Conservation (phyloP, 2,888 invertebrate genomes). For the Blera fallax region DNA sequence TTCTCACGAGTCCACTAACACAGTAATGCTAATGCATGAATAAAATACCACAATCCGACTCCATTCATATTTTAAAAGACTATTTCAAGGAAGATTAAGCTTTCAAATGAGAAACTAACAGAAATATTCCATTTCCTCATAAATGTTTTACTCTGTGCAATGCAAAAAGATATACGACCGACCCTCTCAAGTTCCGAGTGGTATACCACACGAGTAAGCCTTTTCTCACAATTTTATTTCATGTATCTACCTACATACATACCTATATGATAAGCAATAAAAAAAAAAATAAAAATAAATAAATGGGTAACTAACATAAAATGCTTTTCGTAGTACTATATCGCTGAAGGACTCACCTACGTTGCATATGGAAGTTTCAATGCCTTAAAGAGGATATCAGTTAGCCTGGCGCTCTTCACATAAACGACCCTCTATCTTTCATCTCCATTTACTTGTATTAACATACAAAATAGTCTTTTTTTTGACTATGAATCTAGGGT, state of each 20-base stretch:
- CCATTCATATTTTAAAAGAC: not conserved
- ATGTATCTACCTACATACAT: too few species aligned
- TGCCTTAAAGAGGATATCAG: slow-evolving; percentile 44
- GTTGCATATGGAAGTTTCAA: not conserved
- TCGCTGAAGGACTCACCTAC: slow-evolving; percentile 9
- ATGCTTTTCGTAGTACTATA: slow-evolving; percentile 9
- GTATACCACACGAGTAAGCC: not conserved
- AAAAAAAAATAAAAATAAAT: slow-evolving; percentile 30
- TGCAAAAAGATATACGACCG: not conserved
- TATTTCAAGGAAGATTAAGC: slow-evolving; percentile 33
- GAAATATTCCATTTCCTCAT: slow-evolving; percentile 8
- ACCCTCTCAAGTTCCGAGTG: not conserved
- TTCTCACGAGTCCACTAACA: not conserved
- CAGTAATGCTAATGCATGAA: not conserved
- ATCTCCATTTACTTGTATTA: slow-evolving; percentile 40
- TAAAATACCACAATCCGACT: not conserved
- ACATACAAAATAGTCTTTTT: slow-evolving; percentile 21
- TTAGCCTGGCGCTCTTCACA: slow-evolving; percentile 19
- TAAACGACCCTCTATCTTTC: slow-evolving; percentile 48
- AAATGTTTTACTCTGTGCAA: not conserved
- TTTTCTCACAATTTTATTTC: slow-evolving; percentile 22
- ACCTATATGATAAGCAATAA: slow-evolving; percentile 15
- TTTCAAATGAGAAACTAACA: slow-evolving; percentile 12
- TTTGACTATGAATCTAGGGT: slow-evolving; percentile 2
- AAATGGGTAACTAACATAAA: slow-evolving; percentile 41